Evolutionary conservation across 2,113 vertebrate species (phyloP).

Genomic region (Sinocyclocheilus anophthalmus): DNA sequence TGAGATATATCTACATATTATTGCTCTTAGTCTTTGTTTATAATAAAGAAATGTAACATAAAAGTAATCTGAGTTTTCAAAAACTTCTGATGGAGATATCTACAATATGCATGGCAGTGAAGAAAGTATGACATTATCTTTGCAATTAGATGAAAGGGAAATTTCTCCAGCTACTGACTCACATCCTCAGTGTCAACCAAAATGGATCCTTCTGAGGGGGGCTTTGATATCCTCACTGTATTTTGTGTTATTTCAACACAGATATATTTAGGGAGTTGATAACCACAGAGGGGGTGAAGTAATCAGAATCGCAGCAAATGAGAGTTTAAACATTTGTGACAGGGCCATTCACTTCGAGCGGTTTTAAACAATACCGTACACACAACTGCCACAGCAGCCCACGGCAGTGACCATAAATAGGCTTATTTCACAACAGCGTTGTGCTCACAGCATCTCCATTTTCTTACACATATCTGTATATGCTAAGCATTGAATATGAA

Average conservation of each 20-base stretch:
- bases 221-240: slow-evolving; percentile 31
- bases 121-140: slow-evolving; percentile 25
- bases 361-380: slow-evolving; percentile 59
- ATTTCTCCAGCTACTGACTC: slow-evolving; percentile 20
- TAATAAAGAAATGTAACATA: neutral
- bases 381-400: slow-evolving; percentile 63
- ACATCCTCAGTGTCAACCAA: slow-evolving; percentile 40
- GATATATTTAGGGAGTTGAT: slow-evolving; percentile 37
- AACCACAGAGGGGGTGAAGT: slow-evolving; percentile 38
- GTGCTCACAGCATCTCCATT: neutral
- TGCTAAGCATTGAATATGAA: neutral
- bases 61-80: neutral
- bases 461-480: neutral
- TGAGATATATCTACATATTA: neutral
- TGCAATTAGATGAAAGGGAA: slow-evolving; percentile 29
- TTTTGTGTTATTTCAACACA: slow-evolving; percentile 35
- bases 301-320: slow-evolving; percentile 44
- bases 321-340: slow-evolving; percentile 42
- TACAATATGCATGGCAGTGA: slow-evolving; percentile 10
- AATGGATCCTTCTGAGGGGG: slow-evolving; percentile 43
- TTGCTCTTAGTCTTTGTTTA: slow-evolving; percentile 9
- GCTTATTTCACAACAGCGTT: slow-evolving; percentile 61
- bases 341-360: slow-evolving; percentile 35
- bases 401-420: slow-evolving; percentile 69
- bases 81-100: neutral